Evolutionary conservation across 2,888 invertebrate species (phyloP).

Genomic region (Zygothrica quintamaculata): DNA sequence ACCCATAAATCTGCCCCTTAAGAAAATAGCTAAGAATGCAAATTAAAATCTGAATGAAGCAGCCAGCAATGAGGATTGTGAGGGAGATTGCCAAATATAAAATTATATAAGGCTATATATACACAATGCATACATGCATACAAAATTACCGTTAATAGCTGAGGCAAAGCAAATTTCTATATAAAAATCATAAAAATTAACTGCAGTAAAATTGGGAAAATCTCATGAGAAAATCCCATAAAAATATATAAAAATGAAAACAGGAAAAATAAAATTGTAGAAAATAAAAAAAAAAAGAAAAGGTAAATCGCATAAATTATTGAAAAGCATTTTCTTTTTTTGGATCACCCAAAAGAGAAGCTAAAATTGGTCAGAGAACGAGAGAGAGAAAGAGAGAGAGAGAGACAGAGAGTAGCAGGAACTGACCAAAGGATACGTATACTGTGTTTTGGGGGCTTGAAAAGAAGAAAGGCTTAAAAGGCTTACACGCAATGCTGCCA

Average conservation of each 20-base stretch:
- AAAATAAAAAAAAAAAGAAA: conserved; percentile 24
- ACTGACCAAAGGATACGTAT: conserved; percentile 38
- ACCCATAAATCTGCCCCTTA: neutral
- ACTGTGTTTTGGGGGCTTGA: conserved; percentile 9
- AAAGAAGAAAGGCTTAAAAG: conserved; percentile 62
- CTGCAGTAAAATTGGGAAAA: conserved; percentile 37
- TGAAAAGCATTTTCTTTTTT: conserved; percentile 35
- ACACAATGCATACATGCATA: conserved; percentile 50
- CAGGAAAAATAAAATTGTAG: conserved; percentile 4
- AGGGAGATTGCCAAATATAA: neutral
- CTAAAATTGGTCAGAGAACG: neutral
- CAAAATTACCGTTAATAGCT: conserved; percentile 57
- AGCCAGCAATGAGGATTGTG: neutral
- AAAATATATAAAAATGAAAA: conserved; percentile 12
- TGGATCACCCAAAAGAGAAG: neutral
- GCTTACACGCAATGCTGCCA: conserved; percentile 45
- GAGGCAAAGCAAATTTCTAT: conserved; percentile 19
- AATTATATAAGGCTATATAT: no score
- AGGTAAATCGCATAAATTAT: conserved; percentile 48
- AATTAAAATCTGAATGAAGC: conserved; percentile 66
- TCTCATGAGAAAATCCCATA: conserved; percentile 47
- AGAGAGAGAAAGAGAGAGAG: neutral
- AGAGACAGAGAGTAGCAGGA: neutral
- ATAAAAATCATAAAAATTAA: conserved; percentile 42
- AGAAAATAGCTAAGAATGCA: conserved; percentile 62